phyloP scores from a whole-genome alignment of 2,797 vertebrate genomes.

The Pogoniulus pusillus region DNA sequence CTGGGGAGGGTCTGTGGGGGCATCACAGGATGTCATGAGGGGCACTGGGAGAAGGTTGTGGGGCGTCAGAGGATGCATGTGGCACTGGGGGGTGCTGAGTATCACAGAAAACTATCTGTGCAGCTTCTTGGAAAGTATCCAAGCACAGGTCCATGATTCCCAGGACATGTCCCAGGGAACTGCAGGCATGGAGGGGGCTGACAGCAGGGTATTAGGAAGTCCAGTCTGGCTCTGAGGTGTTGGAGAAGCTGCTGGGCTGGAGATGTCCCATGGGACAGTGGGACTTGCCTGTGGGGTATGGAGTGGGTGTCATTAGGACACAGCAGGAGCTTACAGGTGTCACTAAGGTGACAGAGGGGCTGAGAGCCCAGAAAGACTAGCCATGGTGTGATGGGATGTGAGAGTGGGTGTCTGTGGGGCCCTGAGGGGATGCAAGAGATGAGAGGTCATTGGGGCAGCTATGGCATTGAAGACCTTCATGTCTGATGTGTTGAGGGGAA shows the following conservation, averaged over 20 bases:
- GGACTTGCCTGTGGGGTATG: background rate
- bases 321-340: too few species aligned
- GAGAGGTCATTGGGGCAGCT: too few species aligned
- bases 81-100: background rate
- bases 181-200: too few species aligned
- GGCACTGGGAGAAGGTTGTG: accelerated
- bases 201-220: background rate
- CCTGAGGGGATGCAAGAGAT: background rate
- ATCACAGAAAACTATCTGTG: too few species aligned
- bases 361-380: background rate
- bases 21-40: accelerated
- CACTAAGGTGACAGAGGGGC: background rate
- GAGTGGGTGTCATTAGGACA: too few species aligned
- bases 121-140: too few species aligned
- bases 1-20: too few species aligned
- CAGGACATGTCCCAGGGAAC: accelerated
- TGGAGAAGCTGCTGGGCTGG: background rate
- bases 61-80: background rate
- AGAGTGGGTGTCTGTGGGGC: background rate
- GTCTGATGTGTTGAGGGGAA: accelerated
- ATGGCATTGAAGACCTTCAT: background rate
- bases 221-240: background rate
- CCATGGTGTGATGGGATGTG: background rate
- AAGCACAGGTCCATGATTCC: accelerated
- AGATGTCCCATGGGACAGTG: background rate